These are phyloP conservation scores for Percopsis transmontana DNA, from an alignment of 2,113 vertebrate species.

Conservation along the genomic window DNA sequence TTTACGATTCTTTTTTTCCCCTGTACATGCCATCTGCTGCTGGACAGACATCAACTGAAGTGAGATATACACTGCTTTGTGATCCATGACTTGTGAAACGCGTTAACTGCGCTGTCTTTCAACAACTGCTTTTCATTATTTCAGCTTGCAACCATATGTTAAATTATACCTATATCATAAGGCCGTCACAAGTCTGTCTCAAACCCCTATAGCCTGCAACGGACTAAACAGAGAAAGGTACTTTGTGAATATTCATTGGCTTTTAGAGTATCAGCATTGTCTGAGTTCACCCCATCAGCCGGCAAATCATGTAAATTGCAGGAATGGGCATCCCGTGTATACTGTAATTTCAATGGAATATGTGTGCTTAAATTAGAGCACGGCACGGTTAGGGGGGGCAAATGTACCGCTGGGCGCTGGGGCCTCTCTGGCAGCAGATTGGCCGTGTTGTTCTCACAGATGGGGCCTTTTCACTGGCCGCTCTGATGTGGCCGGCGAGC, in stretches of 20 bases:
- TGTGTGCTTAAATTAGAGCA: conserved; percentile 77
- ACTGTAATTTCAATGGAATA: conserved; percentile 80
- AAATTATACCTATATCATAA: too few species aligned
- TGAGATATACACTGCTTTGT: neutral
- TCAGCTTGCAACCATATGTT: too few species aligned
- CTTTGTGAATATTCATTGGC: conserved; percentile 2
- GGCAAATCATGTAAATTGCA: conserved; percentile 76
- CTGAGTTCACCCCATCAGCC: conserved; percentile 54
- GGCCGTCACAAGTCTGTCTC: neutral
- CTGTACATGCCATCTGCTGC: neutral
- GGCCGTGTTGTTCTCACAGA: conserved; percentile 75
- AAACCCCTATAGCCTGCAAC: conserved; percentile 1
- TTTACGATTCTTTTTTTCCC: neutral
- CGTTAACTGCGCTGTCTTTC: neutral
- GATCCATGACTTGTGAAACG: neutral
- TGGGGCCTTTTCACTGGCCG: conserved; percentile 76
- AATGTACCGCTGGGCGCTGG: conserved; percentile 53
- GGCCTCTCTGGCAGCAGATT: conserved; percentile 63
- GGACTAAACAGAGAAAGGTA: conserved; percentile 33
- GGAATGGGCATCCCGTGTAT: conserved; percentile 72
- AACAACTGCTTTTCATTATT: neutral
- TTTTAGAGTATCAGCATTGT: conserved; percentile 62
- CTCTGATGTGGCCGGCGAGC: conserved; percentile 78
- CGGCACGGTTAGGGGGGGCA: conserved; percentile 75
- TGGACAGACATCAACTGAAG: conserved; percentile 3